Conservation (phyloP, 2,888 invertebrate species). For the Drosophila cyrtoloma region DNA sequence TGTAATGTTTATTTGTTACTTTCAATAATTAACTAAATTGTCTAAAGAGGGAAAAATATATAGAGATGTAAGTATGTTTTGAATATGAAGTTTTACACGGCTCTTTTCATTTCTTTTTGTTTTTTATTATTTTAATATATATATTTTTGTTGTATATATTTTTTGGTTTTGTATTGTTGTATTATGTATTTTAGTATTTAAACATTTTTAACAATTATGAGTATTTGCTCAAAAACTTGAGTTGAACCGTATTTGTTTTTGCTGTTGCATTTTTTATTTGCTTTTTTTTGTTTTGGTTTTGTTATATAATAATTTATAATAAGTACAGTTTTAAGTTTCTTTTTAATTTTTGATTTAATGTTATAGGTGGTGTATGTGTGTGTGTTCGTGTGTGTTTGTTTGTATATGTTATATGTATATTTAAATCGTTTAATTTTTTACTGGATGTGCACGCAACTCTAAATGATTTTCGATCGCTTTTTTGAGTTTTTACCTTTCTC, state of each 20-base stretch:
- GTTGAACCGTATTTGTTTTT: slow-evolving; percentile 69
- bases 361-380: slow-evolving; percentile 37
- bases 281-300: slow-evolving; percentile 38
- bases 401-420: slow-evolving; percentile 24
- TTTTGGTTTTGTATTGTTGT: slow-evolving; percentile 51
- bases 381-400: slow-evolving; percentile 28
- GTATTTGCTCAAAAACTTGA: slow-evolving; percentile 76
- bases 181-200: slow-evolving; percentile 64
- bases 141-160: slow-evolving; percentile 31
- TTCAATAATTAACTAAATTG: slow-evolving; percentile 82
- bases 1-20: slow-evolving; percentile 65
- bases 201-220: slow-evolving; percentile 78
- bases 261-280: slow-evolving; percentile 46
- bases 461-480: slow-evolving; percentile 55
- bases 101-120: slow-evolving; percentile 41
- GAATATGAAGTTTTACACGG: slow-evolving; percentile 71
- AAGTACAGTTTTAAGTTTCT: slow-evolving; percentile 58
- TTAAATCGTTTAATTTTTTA: slow-evolving; percentile 29
- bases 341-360: slow-evolving; percentile 71
- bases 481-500: slow-evolving; percentile 25
- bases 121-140: slow-evolving; percentile 42
- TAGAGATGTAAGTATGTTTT: slow-evolving; percentile 57
- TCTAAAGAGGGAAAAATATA: slow-evolving; percentile 80
- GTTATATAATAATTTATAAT: slow-evolving; percentile 57
- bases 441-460: slow-evolving; percentile 51